These are phyloP conservation scores for Lanius collurio DNA, from an alignment of 2,113 vertebrate genomes.

Conservation along the genomic window DNA sequence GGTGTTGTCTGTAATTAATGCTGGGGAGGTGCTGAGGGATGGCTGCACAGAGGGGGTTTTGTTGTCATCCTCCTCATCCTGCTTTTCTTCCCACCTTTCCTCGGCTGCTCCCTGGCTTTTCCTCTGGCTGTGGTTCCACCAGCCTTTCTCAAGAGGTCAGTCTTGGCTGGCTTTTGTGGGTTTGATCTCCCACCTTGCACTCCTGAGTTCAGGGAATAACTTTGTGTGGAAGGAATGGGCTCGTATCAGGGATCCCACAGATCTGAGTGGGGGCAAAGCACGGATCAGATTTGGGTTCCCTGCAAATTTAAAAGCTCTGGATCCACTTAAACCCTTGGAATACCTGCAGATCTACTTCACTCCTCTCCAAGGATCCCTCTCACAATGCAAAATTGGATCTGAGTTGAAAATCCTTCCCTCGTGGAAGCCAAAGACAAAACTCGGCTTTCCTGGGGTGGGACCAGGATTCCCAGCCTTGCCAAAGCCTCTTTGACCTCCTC, in stretches of 20 bases:
- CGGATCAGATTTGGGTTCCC: background rate
- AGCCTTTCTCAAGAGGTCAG: constrained; percentile 11
- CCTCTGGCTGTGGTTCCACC: background rate
- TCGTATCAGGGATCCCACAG: accelerated
- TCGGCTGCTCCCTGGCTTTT: background rate
- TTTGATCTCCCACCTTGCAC: background rate
- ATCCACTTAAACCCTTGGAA: background rate
- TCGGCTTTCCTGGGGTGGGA: background rate
- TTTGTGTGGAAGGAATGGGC: background rate
- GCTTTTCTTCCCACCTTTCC: background rate
- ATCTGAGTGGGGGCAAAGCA: accelerated
- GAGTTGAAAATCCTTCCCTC: background rate
- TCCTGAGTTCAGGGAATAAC: background rate
- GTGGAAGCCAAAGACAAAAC: background rate
- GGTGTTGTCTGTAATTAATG: background rate
- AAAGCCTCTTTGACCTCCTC: background rate
- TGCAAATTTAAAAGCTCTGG: background rate
- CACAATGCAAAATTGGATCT: background rate
- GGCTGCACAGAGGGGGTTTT: background rate
- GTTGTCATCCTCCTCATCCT: background rate
- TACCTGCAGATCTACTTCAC: background rate
- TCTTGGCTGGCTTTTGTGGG: background rate
- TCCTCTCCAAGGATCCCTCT: background rate
- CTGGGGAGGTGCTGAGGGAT: background rate
- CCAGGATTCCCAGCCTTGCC: background rate